These are phyloP conservation scores for Otis tarda DNA, from an alignment of 2,113 vertebrate species.

Conservation along the genomic window DNA sequence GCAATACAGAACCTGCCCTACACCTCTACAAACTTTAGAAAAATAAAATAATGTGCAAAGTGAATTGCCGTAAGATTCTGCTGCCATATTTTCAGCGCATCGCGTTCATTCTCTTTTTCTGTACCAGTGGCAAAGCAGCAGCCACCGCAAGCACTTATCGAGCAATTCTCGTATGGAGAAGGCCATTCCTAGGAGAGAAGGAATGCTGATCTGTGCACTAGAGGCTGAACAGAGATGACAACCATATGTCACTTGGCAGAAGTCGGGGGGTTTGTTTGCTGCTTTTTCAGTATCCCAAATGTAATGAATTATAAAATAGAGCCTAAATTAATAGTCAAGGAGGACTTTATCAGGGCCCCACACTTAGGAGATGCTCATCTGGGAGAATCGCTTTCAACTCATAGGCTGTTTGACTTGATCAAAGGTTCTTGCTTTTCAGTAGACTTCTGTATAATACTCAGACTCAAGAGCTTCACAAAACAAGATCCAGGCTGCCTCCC, in stretches of 20 bases:
- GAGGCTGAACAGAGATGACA: constrained; percentile 56
- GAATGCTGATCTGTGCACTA: not conserved
- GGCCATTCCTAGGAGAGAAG: not conserved
- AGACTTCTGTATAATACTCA: constrained; percentile 11
- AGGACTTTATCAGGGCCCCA: constrained; percentile 26
- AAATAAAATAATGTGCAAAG: not conserved
- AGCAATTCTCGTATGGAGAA: not conserved
- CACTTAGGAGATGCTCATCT: constrained; percentile 10
- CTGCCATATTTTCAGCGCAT: not conserved
- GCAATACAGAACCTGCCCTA: not conserved
- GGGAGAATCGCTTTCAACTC: constrained; percentile 44
- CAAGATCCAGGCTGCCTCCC: not conserved
- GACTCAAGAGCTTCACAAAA: not conserved
- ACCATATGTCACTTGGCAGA: constrained; percentile 58
- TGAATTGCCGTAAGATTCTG: not conserved
- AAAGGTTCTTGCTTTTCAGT: constrained; percentile 45
- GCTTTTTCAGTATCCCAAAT: constrained; percentile 31
- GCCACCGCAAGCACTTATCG: not conserved
- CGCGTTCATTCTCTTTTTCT: not conserved
- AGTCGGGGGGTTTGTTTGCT: not conserved
- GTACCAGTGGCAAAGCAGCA: not conserved
- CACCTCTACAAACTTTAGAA: not conserved
- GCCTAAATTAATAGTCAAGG: constrained; percentile 46
- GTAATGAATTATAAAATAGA: constrained; percentile 65
- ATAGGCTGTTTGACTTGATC: constrained; percentile 36